These are phyloP conservation scores for Agrochola lychnidis DNA, from an alignment of 2,888 invertebrate species.

Conservation along the genomic window DNA sequence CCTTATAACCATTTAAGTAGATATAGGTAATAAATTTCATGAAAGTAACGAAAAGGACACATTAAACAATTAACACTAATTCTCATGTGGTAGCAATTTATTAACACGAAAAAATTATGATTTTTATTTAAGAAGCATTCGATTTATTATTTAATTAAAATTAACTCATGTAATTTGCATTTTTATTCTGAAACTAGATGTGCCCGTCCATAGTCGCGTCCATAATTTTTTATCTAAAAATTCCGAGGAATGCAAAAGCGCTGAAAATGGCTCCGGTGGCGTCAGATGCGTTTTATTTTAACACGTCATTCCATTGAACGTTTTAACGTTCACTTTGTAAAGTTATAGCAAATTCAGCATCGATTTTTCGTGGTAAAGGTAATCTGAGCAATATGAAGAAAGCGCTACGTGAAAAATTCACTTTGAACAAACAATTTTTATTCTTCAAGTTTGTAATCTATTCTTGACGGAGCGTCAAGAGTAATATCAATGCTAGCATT, in stretches of 20 bases:
- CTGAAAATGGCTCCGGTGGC: constrained; percentile 12
- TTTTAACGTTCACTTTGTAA: constrained; percentile 2
- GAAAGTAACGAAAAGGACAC: constrained; percentile 9
- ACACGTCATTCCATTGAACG: constrained; percentile 7
- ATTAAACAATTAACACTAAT: not conserved
- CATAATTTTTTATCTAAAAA: constrained; percentile 15
- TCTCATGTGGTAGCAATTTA: not conserved
- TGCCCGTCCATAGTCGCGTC: not conserved
- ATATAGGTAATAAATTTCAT: not conserved
- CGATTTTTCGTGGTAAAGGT: not conserved
- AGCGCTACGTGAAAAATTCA: not conserved
- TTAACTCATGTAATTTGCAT: not conserved
- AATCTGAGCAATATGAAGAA: not conserved
- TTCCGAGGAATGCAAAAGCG: constrained; percentile 18
- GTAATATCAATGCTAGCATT: not conserved
- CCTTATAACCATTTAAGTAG: not conserved
- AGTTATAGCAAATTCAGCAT: not conserved
- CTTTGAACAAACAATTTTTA: not conserved
- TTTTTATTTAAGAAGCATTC: not conserved
- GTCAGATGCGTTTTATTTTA: constrained; percentile 50
- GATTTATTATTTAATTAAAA: not conserved
- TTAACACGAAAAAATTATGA: constrained; percentile 18
- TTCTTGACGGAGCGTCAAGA: not conserved
- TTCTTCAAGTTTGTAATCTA: not conserved
- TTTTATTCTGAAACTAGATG: too few relatives aligned